These are phyloP conservation scores for Ascidia mentula DNA, from an alignment of 23 tunicate genomes.

Conservation along the genomic window DNA sequence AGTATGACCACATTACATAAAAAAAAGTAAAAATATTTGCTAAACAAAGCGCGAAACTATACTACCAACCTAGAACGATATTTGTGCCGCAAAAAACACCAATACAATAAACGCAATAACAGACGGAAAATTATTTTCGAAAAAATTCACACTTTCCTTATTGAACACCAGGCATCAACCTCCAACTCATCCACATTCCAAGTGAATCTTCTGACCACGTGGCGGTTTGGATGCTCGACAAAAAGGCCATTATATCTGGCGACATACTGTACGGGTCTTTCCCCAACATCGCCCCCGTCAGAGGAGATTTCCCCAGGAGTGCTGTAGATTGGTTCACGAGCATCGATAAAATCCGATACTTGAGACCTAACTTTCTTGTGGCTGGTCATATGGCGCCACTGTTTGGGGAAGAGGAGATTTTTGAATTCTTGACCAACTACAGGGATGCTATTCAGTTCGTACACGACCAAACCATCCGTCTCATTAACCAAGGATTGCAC, in stretches of 20 bases:
- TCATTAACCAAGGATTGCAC: neutral
- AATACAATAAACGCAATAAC: too few relatives aligned
- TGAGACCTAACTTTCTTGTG: slow-evolving; percentile 25
- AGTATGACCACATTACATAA: too few relatives aligned
- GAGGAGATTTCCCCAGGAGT: slow-evolving; percentile 39
- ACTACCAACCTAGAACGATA: too few relatives aligned
- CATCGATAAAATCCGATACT: slow-evolving; percentile 18
- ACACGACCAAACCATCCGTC: slow-evolving; percentile 67
- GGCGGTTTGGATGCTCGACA: slow-evolving; percentile 48
- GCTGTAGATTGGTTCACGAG: slow-evolving; percentile 34
- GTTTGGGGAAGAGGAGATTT: slow-evolving; percentile 24
- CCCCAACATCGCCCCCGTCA: slow-evolving; percentile 68
- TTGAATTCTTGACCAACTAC: slow-evolving; percentile 22
- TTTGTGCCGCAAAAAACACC: too few relatives aligned
- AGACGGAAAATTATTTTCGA: too few relatives aligned
- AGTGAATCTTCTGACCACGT: slow-evolving; percentile 70
- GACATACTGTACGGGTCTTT: slow-evolving; percentile 52
- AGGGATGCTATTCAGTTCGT: slow-evolving; percentile 63
- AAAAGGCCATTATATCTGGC: slow-evolving; percentile 22
- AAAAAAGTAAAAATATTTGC: too few relatives aligned
- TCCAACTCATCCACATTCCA: slow-evolving; percentile 21
- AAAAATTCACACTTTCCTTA: too few relatives aligned
- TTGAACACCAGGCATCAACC: neutral
- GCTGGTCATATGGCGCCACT: slow-evolving; percentile 35
- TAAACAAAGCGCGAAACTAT: too few relatives aligned